These are phyloP conservation scores for Tauraco hartlaubi DNA, from an alignment of 2,797 vertebrate species.

Conservation along the genomic window DNA sequence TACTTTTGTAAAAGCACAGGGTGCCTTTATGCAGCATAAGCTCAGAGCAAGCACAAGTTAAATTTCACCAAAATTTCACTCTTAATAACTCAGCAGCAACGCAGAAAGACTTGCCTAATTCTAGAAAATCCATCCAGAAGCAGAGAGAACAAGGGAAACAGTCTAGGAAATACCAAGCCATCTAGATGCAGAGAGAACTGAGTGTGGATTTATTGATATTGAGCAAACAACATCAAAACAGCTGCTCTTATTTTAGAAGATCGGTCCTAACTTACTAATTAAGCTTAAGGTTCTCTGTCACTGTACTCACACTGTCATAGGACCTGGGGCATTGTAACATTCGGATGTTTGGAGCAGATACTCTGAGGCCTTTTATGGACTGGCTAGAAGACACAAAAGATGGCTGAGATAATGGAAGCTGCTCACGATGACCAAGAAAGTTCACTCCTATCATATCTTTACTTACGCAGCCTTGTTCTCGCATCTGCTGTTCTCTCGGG, in stretches of 20 bases:
- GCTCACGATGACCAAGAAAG: neutral
- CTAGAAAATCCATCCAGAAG: neutral
- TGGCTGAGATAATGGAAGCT: neutral
- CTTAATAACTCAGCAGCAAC: neutral
- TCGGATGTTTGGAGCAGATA: neutral
- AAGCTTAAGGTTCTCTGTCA: neutral
- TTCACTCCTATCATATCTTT: neutral
- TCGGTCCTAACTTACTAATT: neutral
- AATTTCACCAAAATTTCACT: neutral
- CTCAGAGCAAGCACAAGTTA: neutral
- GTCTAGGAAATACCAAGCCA: neutral
- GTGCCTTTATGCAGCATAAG: neutral
- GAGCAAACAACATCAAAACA: neutral
- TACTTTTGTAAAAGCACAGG: neutral
- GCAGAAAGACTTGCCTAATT: neutral
- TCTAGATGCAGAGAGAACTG: neutral
- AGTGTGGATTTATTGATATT: neutral
- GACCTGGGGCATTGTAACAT: neutral
- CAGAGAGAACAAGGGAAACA: neutral
- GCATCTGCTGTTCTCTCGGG: neutral
- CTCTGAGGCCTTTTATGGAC: neutral
- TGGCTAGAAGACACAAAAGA: neutral
- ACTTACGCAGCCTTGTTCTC: neutral
- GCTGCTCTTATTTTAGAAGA: neutral
- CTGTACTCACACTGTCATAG: neutral